A percentile compares a stretch with the other conserved stretches of the same genome.
These are phyloP conservation scores for Clamator glandarius DNA, from an alignment of 2,797 vertebrate genomes.

Conservation along the genomic window DNA sequence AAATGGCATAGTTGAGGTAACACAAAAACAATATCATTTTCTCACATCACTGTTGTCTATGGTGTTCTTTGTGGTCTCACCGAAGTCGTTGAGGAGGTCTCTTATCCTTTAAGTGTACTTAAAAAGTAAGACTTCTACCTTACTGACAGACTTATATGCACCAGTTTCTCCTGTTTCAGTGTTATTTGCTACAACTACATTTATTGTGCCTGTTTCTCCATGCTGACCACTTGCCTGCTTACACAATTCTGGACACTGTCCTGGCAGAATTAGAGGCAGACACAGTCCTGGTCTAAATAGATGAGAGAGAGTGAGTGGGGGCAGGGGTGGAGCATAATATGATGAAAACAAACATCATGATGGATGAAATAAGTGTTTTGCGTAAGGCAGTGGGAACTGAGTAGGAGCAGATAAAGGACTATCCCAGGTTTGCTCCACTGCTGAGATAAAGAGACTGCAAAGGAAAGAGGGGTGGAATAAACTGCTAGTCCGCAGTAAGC, in stretches of 20 bases:
- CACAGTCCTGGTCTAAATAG: neutral
- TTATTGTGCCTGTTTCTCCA: neutral
- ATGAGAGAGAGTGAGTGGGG: neutral
- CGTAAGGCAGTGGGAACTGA: neutral
- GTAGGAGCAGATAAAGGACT: neutral
- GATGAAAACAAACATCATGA: neutral
- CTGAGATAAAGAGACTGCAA: neutral
- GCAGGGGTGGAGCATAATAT: neutral
- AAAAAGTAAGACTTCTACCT: neutral
- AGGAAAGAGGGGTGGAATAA: neutral
- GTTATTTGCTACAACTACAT: neutral
- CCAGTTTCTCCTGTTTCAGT: neutral
- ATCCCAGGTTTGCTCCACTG: neutral
- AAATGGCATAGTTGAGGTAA: neutral
- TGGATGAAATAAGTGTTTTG: neutral
- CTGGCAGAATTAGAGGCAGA: neutral
- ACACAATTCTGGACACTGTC: neutral
- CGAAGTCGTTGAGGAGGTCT: neutral
- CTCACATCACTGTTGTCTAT: accelerated
- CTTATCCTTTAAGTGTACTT: neutral
- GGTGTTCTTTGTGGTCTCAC: neutral
- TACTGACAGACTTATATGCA: neutral
- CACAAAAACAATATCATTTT: neutral
- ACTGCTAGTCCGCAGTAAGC: neutral
- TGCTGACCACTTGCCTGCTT: neutral